A percentile compares a stretch with the other conserved stretches of the same genome.
phyloP scores from a whole-genome alignment of 2,888 invertebrate species.

The Pediacus dermestoides region DNA sequence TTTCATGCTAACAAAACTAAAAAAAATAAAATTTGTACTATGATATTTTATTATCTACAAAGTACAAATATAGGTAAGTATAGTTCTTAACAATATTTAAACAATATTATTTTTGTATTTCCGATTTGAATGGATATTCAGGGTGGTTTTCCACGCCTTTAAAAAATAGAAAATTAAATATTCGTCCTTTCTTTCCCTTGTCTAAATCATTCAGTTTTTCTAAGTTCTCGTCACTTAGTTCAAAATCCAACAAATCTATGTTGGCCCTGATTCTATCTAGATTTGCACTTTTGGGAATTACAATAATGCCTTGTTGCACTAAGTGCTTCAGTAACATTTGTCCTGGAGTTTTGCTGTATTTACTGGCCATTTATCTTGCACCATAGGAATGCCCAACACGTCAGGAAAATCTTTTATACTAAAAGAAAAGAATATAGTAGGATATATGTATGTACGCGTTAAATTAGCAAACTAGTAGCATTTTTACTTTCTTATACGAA shows the following conservation, averaged over 20 bases:
- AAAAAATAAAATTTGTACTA: conserved; percentile 4
- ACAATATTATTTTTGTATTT: no score
- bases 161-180: conserved; percentile 66
- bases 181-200: conserved; percentile 60
- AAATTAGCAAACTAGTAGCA: no score
- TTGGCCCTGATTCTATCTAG: conserved; percentile 67
- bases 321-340: conserved; percentile 71
- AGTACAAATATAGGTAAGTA: no score
- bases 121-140: conserved; percentile 65
- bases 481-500: no score
- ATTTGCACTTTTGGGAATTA: conserved; percentile 77
- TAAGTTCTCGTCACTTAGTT: conserved; percentile 56
- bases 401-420: conserved; percentile 59
- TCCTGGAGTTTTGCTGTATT: conserved; percentile 61
- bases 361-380: conserved; percentile 57
- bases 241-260: conserved; percentile 64
- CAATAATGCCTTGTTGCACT: conserved; percentile 63
- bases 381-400: conserved; percentile 58
- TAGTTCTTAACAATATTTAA: no score
- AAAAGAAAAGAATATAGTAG: no score
- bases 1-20: not conserved
- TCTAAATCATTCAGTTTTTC: conserved; percentile 57
- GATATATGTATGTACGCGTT: no score
- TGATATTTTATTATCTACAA: no score
- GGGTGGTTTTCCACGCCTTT: conserved; percentile 68